Conservation (phyloP, 2,113 vertebrate genomes). For the Poeciliopsis retropinna region DNA sequence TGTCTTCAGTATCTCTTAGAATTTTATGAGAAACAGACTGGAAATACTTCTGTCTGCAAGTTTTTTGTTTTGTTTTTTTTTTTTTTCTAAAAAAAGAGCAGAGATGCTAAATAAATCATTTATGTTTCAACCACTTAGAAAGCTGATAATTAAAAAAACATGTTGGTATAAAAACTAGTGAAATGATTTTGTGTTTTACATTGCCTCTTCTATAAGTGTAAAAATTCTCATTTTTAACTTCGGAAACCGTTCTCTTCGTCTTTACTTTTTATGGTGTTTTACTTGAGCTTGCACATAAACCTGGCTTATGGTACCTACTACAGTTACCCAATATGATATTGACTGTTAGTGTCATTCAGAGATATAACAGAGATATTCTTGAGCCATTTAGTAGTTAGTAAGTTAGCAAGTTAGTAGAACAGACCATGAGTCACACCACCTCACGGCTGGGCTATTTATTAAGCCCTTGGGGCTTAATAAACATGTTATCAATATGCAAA, state of each 20-base stretch:
- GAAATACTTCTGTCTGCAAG: background rate
- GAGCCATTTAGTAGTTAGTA: background rate
- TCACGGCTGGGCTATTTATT: no score
- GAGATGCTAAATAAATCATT: background rate
- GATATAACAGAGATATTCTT: background rate
- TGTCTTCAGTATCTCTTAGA: background rate
- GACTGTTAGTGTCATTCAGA: background rate
- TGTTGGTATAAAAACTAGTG: no score
- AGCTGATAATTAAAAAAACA: no score
- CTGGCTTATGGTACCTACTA: background rate
- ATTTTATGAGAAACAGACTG: no score
- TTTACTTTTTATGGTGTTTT: background rate
- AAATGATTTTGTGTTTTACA: no score
- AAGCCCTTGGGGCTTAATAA: no score
- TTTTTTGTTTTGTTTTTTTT: no score
- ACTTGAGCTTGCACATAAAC: background rate
- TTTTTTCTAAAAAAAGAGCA: no score
- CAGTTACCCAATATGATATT: background rate
- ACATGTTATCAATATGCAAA: no score
- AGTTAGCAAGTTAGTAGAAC: background rate
- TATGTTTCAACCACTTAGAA: background rate
- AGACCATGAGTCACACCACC: background rate
- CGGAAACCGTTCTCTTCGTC: no score
- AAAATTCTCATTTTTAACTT: background rate
- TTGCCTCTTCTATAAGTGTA: background rate